Conservation (phyloP, 2,888 invertebrate genomes). For the Phasia obesa region DNA sequence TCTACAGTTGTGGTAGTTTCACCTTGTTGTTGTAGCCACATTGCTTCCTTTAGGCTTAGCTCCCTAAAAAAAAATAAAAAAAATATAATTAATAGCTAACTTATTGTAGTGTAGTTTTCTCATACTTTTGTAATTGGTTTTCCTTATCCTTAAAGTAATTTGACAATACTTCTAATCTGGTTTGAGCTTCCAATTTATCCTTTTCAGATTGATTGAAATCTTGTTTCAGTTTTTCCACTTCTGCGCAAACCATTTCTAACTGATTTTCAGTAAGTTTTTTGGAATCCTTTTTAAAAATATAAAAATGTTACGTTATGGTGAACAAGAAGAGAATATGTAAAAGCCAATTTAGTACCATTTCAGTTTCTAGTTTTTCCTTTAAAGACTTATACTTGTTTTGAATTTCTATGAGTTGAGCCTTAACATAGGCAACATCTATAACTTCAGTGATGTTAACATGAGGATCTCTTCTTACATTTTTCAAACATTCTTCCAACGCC, state of each 20-base stretch:
- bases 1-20: constrained; percentile 91
- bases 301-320: background rate
- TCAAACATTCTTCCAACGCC: constrained; percentile 83
- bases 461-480: constrained; percentile 81
- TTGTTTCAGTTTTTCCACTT: constrained; percentile 84
- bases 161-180: constrained; percentile 92
- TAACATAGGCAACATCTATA: constrained; percentile 84
- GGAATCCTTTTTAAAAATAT: constrained; percentile 76
- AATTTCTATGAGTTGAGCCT: constrained; percentile 85
- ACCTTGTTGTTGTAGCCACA: constrained; percentile 91
- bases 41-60: constrained; percentile 88
- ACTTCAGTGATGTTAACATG: constrained; percentile 83
- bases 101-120: background rate
- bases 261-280: constrained; percentile 83
- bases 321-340: background rate
- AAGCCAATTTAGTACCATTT: constrained; percentile 75
- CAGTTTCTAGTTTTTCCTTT: constrained; percentile 82
- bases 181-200: constrained; percentile 89
- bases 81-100: constrained; percentile 63
- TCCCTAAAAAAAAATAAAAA: constrained; percentile 85
- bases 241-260: constrained; percentile 82
- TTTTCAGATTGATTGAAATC: constrained; percentile 87
- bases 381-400: constrained; percentile 84
- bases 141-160: constrained; percentile 96
- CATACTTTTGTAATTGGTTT: constrained; percentile 91